These are phyloP conservation scores for Geodia barretti DNA, from an alignment of 37 sponge, comb jelly and placozoan genomes.

Conservation along the genomic window DNA sequence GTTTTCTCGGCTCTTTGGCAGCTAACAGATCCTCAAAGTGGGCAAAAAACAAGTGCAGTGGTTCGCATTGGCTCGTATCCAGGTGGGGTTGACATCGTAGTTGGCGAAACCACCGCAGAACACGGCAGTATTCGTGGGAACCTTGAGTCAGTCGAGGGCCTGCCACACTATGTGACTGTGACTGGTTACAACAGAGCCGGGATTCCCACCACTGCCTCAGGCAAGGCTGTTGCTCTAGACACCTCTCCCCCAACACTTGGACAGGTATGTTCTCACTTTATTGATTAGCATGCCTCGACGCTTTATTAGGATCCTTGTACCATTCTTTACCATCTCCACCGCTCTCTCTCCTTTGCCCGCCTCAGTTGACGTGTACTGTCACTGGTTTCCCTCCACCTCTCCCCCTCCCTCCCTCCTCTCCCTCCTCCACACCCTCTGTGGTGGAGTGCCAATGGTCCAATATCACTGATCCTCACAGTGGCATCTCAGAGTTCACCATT, in stretches of 20 bases:
- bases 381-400: slow-evolving; percentile 15
- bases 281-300: no score
- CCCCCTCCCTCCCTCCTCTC: not conserved
- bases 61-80: slow-evolving; percentile 72
- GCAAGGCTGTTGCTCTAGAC: slow-evolving; percentile 64
- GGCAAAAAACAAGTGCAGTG: not conserved
- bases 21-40: slow-evolving; percentile 45
- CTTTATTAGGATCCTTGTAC: not conserved
- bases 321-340: not conserved
- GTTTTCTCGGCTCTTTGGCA: slow-evolving; percentile 49
- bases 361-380: slow-evolving; percentile 49
- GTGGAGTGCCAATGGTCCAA: slow-evolving; percentile 58
- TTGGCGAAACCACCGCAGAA: not conserved
- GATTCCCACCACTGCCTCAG: slow-evolving; percentile 18
- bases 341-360: not conserved
- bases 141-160: slow-evolving; percentile 31
- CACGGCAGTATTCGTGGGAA: slow-evolving; percentile 19
- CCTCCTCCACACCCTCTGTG: not conserved
- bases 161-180: slow-evolving; percentile 68
- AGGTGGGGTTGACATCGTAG: slow-evolving; percentile 64
- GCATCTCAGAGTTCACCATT: slow-evolving; percentile 36
- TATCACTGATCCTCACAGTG: slow-evolving; percentile 55
- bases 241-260: slow-evolving; percentile 61
- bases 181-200: slow-evolving; percentile 57
- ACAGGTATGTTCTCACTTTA: slow-evolving; percentile 75